Evolutionary conservation across 2,888 invertebrate genomes (phyloP).

Genomic region (Leptothorax acervorum): DNA sequence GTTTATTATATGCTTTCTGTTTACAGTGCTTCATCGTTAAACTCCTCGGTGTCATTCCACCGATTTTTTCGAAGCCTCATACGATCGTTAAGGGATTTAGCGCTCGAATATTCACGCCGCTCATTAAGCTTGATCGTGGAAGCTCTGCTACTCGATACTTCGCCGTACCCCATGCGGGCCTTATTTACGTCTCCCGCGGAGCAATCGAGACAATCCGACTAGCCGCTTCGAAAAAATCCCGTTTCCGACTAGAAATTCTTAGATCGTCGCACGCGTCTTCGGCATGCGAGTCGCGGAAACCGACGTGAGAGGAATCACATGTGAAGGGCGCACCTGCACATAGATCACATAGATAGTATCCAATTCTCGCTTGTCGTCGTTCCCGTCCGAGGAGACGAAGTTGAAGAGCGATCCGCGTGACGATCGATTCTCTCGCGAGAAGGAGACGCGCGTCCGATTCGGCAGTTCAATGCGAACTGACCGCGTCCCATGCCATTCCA

Average conservation of each 20-base stretch:
- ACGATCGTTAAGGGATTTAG: background rate
- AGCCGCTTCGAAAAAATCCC: background rate
- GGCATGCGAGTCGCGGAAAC: constrained; percentile 25
- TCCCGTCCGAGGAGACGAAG: constrained; percentile 11
- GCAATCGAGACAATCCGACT: constrained; percentile 2
- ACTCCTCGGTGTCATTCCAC: constrained; percentile 5
- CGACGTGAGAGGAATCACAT: constrained; percentile 39
- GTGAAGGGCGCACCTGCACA: constrained; percentile 70
- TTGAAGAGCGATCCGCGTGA: constrained; percentile 22
- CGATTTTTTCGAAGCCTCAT: background rate
- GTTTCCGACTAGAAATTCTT: background rate
- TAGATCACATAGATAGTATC: constrained; percentile 71
- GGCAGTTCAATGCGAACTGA: constrained; percentile 78
- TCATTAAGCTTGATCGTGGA: constrained; percentile 20
- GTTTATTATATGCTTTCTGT: background rate
- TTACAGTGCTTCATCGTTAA: background rate
- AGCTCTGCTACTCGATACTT: background rate
- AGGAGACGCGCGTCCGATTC: constrained; percentile 69
- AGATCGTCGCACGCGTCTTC: constrained; percentile 2
- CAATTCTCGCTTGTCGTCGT: constrained; percentile 60
- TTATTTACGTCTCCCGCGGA: background rate
- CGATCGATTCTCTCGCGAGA: background rate
- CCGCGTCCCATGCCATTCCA: constrained; percentile 72
- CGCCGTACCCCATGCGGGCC: background rate
- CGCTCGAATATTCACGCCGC: background rate